phyloP scores from a whole-genome alignment of 2,797 vertebrate species.

The Remorina albescens region DNA sequence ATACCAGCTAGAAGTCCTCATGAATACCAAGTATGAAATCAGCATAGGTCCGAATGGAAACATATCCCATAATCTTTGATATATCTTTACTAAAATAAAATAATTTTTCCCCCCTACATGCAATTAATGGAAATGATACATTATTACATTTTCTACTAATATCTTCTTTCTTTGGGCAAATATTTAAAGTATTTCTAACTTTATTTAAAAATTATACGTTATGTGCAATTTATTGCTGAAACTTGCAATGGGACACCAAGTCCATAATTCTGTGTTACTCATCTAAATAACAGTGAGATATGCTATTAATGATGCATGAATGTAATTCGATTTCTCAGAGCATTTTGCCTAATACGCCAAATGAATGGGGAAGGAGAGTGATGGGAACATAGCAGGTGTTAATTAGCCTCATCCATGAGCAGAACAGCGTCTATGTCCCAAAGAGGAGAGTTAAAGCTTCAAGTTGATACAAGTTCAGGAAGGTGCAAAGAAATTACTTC shows the following conservation, averaged over 20 bases:
- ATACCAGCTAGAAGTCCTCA: constrained; percentile 31
- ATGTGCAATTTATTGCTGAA: constrained; percentile 36
- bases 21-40: constrained; percentile 56
- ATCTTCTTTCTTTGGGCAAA: constrained; percentile 57
- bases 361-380: constrained; percentile 57
- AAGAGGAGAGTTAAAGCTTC: constrained; percentile 41
- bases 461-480: constrained; percentile 49
- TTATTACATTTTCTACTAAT: constrained; percentile 53
- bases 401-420: constrained; percentile 60
- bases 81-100: constrained; percentile 43
- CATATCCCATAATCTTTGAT: constrained; percentile 55
- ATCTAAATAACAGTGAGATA: constrained; percentile 73
- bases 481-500: constrained; percentile 55
- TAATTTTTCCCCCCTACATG: constrained; percentile 51
- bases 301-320: constrained; percentile 74
- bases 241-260: constrained; percentile 25
- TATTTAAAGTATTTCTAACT: constrained; percentile 67
- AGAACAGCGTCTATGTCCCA: constrained; percentile 45
- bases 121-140: constrained; percentile 67
- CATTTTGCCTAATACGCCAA: constrained; percentile 68
- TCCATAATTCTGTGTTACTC: constrained; percentile 59
- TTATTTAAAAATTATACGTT: constrained; percentile 63
- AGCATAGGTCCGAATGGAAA: constrained; percentile 47
- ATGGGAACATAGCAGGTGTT: constrained; percentile 61
- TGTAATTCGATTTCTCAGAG: constrained; percentile 72